Base-by-base conservation (phyloP, 2,113 vertebrate species). In the Brachyhypopomus gauderio region DNA sequence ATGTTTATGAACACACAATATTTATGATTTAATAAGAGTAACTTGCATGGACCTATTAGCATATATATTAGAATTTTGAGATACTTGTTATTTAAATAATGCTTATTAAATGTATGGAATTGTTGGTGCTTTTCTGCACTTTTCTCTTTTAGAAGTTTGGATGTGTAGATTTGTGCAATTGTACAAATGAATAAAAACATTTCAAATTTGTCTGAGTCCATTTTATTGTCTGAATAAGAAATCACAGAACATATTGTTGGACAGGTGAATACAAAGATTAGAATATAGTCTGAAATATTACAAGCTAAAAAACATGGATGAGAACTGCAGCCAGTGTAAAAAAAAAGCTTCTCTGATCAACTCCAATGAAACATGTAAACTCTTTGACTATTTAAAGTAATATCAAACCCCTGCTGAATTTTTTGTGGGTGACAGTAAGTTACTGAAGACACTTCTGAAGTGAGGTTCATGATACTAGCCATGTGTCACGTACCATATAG, bases 111-210 rank as follows among this genome's bases (percentile, higher is more conserved):
- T 85, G 67, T 84, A 41, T 85, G 86, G 88, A 90, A 83, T 86
- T 86, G 84, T 88, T 88, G 90, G 90, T 91, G 91, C 88, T 89
- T 85, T 86, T 86, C 86, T 89, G 90, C 88, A 90, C 89, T 89
- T 55, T 77, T 80, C 81, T 81, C 77, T 86, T 85, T 64, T 34
- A 85, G 84, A 87, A 86, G 82, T 91, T 79, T 76, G 72, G 87
- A 86, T 86, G 74, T 90, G 88, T 90, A 79, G 84, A 87, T 59
- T 80, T 73, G 89, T 89, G 89, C 89, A 91, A 86, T 86, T 91
- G 89, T 93, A 88, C 89, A 88, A 83, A 89, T 89, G 82, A 91
- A 89, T 91, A 85, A 76, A 76, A 48, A 45, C 45, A 60, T 59
- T 81, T 81, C 5, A 67, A 75, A 81, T 67, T 11, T 30, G 60